phyloP scores from a whole-genome alignment of 2,113 vertebrate species.

The Sceloporus tristichus region DNA sequence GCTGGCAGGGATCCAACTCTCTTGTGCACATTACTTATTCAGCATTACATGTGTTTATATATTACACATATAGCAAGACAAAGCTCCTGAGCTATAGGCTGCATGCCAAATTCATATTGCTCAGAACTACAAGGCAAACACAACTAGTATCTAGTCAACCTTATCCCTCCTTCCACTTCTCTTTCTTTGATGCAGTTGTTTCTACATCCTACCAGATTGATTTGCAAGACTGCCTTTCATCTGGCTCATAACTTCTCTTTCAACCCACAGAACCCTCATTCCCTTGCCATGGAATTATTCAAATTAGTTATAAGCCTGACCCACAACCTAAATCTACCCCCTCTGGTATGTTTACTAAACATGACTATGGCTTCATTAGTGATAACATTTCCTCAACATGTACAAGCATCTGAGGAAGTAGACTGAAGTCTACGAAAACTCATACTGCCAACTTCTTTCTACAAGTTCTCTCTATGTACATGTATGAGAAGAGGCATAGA shows the following conservation, averaged over 20 bases:
- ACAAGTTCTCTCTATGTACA: no score
- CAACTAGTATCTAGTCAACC: background rate
- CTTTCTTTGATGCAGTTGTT: background rate
- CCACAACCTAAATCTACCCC: background rate
- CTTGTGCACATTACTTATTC: background rate
- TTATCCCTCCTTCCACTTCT: background rate
- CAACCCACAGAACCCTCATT: background rate
- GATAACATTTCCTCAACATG: no score
- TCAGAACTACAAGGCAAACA: background rate
- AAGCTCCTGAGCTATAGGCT: background rate
- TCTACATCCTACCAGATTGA: background rate
- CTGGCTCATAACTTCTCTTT: background rate
- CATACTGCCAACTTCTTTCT: no score
- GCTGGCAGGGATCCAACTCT: conserved; percentile 24
- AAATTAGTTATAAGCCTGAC: background rate
- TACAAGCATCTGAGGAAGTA: no score
- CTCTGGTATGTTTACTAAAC: background rate
- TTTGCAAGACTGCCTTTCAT: background rate
- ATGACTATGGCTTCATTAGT: no score
- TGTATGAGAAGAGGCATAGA: no score
- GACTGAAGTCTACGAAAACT: no score
- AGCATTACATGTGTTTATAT: background rate
- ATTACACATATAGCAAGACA: no score
- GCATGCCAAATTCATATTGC: background rate
- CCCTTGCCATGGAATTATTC: background rate